Conservation (phyloP, 2,888 invertebrate species). For the Heterodera filipjevi region DNA sequence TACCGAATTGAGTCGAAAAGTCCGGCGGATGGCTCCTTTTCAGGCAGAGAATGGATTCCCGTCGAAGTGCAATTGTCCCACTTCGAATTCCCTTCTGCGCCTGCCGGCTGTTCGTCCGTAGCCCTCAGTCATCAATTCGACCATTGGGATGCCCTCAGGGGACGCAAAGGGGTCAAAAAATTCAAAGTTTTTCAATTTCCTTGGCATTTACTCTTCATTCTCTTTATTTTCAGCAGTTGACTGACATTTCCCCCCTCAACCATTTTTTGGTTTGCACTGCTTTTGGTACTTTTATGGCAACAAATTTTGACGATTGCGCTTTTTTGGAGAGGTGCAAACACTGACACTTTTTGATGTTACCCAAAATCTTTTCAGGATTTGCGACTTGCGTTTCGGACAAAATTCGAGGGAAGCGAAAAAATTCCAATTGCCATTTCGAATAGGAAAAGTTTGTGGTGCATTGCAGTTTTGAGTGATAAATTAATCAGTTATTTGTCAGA, state of each 20-base stretch:
- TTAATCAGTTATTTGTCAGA: not conserved
- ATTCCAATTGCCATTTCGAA: not conserved
- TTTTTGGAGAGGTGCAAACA: slow-evolving; percentile 1
- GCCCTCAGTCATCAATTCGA: not conserved
- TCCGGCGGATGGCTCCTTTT: not conserved
- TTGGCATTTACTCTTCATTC: not conserved
- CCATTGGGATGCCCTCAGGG: slow-evolving; percentile 8
- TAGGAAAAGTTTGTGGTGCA: not conserved
- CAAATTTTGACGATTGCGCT: not conserved
- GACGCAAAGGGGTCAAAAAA: not conserved
- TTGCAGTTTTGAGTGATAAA: not conserved
- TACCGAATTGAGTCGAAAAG: not conserved
- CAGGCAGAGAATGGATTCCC: not conserved
- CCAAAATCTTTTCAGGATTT: not conserved
- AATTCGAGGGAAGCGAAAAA: not conserved
- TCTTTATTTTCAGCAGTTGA: not conserved
- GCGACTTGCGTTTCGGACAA: not conserved
- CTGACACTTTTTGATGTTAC: not conserved
- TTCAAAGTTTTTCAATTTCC: not conserved
- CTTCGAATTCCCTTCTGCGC: not conserved
- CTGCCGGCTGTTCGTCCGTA: not conserved
- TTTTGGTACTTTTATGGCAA: slow-evolving; percentile 25
- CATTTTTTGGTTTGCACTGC: slow-evolving; percentile 22
- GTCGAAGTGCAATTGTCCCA: not conserved
- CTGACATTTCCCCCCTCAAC: not conserved